A percentile compares a stretch with the other conserved stretches of the same genome.
Conservation (phyloP, 2,797 vertebrate genomes). For the Hipposideros larvatus region DNA sequence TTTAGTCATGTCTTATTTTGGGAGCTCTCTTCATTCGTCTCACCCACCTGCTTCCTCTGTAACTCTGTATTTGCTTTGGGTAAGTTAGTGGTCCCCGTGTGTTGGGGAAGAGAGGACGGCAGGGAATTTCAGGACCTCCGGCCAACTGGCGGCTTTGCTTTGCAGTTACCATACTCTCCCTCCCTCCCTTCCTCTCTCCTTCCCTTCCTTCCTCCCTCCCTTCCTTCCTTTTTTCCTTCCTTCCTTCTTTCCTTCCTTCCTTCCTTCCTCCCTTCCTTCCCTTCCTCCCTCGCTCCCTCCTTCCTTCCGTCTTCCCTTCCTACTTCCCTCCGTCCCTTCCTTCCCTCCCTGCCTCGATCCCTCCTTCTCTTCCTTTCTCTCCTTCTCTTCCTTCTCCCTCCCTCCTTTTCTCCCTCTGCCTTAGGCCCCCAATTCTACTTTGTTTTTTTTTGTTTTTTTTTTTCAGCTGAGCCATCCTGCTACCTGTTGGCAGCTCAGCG, state of each 20-base stretch:
- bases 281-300: no score
- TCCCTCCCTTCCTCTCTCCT: fast-evolving
- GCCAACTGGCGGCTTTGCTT: neutral
- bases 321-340: no score
- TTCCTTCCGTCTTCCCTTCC: no score
- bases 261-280: neutral
- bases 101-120: neutral
- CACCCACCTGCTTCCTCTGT: neutral
- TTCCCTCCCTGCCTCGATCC: no score
- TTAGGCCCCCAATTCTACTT: neutral
- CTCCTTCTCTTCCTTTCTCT: no score
- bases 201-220: neutral
- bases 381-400: no score
- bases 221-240: no score
- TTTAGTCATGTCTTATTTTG: neutral
- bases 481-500: no score
- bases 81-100: neutral
- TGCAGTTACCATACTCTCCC: no score
- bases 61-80: neutral
- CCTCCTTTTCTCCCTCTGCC: neutral
- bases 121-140: neutral
- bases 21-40: neutral
- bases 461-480: no score
- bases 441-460: no score
- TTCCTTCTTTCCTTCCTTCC: no score